Base-by-base conservation (phyloP, 1,140 invertebrate species). In the Drosophila sturtevanti region DNA sequence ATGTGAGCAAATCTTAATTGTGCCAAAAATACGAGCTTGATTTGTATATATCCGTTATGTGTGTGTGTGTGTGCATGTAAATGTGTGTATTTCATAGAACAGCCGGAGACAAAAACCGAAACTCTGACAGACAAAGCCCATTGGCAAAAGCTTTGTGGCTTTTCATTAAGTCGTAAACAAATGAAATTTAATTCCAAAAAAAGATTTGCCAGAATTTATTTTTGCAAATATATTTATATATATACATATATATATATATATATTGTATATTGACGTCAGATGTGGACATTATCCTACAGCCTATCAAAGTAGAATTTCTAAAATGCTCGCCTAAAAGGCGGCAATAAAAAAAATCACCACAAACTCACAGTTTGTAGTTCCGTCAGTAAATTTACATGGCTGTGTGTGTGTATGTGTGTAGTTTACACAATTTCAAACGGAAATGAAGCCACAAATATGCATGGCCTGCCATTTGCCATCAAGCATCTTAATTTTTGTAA, bases 1-100 rank as follows among this genome's bases (percentile, higher is more conserved):
- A 85, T 85, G 73, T 85, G 77, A 68, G 65, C 79, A 87, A 87
- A 81, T 87, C 82, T 82, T 87, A 86, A 87, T 87, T 86, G 82
- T 82, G 75, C 68, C 76, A 68, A 69, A 77, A 86, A 89, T 82
- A 71, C 82, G 67, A 72, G 68, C 71, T 63, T 89, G 87, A 76
- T 76, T 81, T 78, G 73, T 72, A 44, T 79, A 22, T 82, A 54
- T 76, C n/a, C 4, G 34, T 10, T 7, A 5, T 27, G 34, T 4
- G 10, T 66, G 16, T 61, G 6, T 21, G 35, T 21, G 4, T 11
- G 22, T 10, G 22, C 24, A 14, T 52, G 10, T 51, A 18, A 12
- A 21, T 27, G 24, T 52, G 10, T 51, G 27, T 16, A 21, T 27
- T 12, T 62, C n/a, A 22, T 24, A 64, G 48, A 18, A 34, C 41